Percentiles rank a stretch among this genome's conserved stretches.
phyloP scores from a whole-genome alignment of 1,140 invertebrate species.

The Chlorops oryzae region DNA sequence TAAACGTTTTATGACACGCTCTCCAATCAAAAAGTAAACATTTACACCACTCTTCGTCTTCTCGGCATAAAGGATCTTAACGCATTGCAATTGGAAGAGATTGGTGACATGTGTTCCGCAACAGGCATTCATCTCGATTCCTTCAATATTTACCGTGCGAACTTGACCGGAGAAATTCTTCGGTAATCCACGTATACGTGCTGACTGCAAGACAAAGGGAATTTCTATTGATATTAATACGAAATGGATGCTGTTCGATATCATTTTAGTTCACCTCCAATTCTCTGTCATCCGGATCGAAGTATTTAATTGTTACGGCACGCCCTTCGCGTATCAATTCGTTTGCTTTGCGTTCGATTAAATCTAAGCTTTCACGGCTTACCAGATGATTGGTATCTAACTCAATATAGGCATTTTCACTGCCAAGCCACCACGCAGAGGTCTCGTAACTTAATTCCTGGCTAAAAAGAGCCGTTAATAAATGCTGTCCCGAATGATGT shows the following conservation, averaged over 20 bases:
- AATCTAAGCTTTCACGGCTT: constrained; percentile 49
- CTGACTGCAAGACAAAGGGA: neutral
- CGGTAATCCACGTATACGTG: constrained; percentile 57
- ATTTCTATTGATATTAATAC: neutral
- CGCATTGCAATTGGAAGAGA: constrained; percentile 68
- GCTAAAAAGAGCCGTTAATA: constrained; percentile 73
- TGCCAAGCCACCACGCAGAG: constrained; percentile 74
- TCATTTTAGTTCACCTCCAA: constrained; percentile 8
- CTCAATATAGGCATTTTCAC: constrained; percentile 61
- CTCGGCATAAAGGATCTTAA: constrained; percentile 66
- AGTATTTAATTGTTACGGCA: constrained; percentile 59
- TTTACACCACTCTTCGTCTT: constrained; percentile 62
- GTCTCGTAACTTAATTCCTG: constrained; percentile 61
- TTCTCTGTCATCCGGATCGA: constrained; percentile 55
- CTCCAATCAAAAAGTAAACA: constrained; percentile 65
- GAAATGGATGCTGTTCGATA: neutral
- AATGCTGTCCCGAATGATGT: constrained; percentile 80
- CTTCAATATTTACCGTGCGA: constrained; percentile 65
- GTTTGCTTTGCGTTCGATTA: constrained; percentile 62
- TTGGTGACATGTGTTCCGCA: constrained; percentile 81
- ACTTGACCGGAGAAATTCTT: constrained; percentile 68
- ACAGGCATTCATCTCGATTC: constrained; percentile 73
- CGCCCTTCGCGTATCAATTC: constrained; percentile 58
- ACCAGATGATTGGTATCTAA: constrained; percentile 52
- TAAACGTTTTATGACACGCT: constrained; percentile 58